Evolutionary conservation across 2,113 vertebrate species (phyloP).

Genomic region (Pontoporia blainvillei): DNA sequence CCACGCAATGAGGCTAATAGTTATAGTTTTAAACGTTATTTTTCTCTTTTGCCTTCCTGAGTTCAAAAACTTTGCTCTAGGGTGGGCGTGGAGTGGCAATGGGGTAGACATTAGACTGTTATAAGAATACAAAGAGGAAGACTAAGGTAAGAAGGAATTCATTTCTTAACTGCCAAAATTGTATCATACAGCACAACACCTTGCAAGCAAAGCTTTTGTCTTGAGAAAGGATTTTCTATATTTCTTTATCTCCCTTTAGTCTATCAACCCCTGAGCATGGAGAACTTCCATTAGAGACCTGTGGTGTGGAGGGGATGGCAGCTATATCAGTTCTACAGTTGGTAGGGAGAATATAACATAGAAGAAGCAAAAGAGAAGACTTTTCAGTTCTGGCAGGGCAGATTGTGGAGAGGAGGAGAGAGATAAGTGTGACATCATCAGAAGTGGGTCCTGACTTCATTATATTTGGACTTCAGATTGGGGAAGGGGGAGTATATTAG

Average conservation of each 20-base stretch:
- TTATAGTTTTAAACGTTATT: not conserved
- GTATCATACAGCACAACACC: not conserved
- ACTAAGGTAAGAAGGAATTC: not conserved
- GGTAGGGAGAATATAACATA: not conserved
- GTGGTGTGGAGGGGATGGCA: not conserved
- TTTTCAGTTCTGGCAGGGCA: not conserved
- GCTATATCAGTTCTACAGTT: not conserved
- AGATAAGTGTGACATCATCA: not conserved
- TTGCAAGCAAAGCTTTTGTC: not conserved
- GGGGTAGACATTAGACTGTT: not conserved
- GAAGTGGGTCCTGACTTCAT: not conserved
- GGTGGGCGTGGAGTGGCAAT: not conserved
- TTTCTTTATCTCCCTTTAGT: not conserved
- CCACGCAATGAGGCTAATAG: not conserved
- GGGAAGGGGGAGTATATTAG: not conserved
- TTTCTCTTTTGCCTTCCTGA: not conserved
- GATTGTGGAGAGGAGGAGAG: not conserved
- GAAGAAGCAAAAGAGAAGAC: not conserved
- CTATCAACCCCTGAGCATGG: not conserved
- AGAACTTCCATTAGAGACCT: not conserved
- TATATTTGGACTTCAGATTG: not conserved
- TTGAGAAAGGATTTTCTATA: not conserved
- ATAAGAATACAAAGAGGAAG: not conserved
- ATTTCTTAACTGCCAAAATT: not conserved
- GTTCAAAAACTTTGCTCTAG: not conserved